A percentile compares a stretch with the other conserved stretches of the same genome.
These are phyloP conservation scores for Megalurothrips usitatus DNA, from an alignment of 2,888 invertebrate species.

Conservation along the genomic window DNA sequence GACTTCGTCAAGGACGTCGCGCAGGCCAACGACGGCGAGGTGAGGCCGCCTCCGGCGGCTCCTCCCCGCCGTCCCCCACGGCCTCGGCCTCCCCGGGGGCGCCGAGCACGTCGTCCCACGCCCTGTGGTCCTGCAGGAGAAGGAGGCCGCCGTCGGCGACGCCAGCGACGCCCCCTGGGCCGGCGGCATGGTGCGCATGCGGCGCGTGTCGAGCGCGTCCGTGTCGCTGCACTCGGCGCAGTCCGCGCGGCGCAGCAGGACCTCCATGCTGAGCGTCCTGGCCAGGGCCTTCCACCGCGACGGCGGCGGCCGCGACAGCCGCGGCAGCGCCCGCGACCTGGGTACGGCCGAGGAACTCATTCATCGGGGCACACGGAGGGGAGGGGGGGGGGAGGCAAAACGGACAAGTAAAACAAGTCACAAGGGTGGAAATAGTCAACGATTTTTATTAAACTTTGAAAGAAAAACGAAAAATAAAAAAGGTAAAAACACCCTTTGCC, in stretches of 20 bases:
- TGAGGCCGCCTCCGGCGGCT: background rate
- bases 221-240: slow-evolving; percentile 7
- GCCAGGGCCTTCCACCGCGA: slow-evolving; percentile 13
- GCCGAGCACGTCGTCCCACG: too few species aligned
- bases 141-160: background rate
- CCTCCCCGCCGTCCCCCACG: too few species aligned
- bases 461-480: too few species aligned
- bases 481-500: too few species aligned
- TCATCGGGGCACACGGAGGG: too few species aligned
- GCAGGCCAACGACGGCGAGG: background rate
- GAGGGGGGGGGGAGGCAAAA: too few species aligned
- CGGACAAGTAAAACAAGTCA: too few species aligned
- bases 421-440: too few species aligned
- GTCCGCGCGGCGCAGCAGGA: background rate
- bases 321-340: background rate
- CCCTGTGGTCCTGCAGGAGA: background rate
- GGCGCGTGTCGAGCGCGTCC: background rate
- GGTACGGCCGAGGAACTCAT: too few species aligned
- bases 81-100: too few species aligned
- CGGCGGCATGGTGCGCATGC: slow-evolving; percentile 5
- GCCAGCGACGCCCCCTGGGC: background rate
- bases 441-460: too few species aligned
- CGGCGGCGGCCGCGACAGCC: background rate
- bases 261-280: background rate
- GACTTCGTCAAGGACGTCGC: slow-evolving; percentile 34